Base-by-base conservation (phyloP, 1,140 invertebrate genomes). In the Agraylea sexmaculata region DNA sequence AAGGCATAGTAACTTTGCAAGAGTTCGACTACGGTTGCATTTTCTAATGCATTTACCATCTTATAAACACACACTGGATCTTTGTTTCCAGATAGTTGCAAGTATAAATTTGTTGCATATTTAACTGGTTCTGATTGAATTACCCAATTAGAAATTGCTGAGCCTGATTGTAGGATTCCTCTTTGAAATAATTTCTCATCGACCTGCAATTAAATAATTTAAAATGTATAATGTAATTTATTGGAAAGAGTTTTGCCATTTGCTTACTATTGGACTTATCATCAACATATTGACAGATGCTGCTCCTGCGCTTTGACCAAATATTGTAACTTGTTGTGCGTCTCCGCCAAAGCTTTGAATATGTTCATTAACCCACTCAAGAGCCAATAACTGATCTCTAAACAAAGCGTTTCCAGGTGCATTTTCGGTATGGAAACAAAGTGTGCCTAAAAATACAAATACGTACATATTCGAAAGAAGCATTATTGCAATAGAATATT, bases 211-310 rank as follows among this genome's bases (percentile, higher is more conserved):
- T 7, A 7, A 23, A 37, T 11, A 10, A 32, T 40, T 40, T 31
- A 21, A 16, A 32, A 25, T 25, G 7, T 25, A 7, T 25, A 25
- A 6, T n/a, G n/a, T n/a, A n/a, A n/a, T n/a, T n/a, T n/a, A n/a
- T n/a, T n/a, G n/a, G n/a, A n/a, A n/a, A n/a, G n/a, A n/a, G n/a
- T n/a, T n/a, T n/a, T n/a, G n/a, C n/a, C n/a, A n/a, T n/a, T n/a
- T n/a, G n/a, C 12, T 25, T 10, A 45, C 48, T 16, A 30, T 37
- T 18, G 58, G 58, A 42, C 56, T 60, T 3, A 58, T 13, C 3
- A 57, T 27, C 11, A 60, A 34, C 2, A 47, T 19, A n/a, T n/a
- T n/a, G n/a, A 55, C 43, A 3, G 52, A 54, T 16, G 28, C 43
- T 5, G 33, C 46, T 20, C 51, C 51, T 12, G 51, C 46, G 39